Base-by-base conservation (phyloP, 2,797 vertebrate species). In the Eulemur coronatus region DNA sequence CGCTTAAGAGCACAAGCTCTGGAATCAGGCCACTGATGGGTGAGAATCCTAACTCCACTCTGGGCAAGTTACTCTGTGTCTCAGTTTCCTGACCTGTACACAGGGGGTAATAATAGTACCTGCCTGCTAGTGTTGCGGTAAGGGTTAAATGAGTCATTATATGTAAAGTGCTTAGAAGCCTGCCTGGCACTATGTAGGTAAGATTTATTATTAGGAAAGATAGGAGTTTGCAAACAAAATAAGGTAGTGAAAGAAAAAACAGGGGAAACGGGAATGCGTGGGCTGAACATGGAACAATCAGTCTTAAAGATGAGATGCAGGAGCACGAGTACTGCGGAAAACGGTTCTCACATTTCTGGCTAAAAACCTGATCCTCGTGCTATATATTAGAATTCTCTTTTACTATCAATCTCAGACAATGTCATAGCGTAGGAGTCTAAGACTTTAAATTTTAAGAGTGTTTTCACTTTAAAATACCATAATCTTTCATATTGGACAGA, bases 181-280 rank as follows among this genome's bases (percentile, higher is more conserved):
- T 10, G 10, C 61, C 48, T 26, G n/a, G 50, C 18, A 15, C 55
- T 12, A 14, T 4, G 26, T 41, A n/a, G 48, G 20, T 15, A 26
- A 13, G 59, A 78, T 69, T 79, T 76, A 57, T 14, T 67, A 57
- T 33, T 28, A 48, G 12, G 7, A 26, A 69, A 50, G 48, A n/a
- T 12, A 57, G 65, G 70, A 72, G 38, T 65, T 15, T 93, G 87
- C 43, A 63, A 84, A 88, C 72, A 81, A 70, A 94, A 72, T 17
- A 73, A 82, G 35, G 30, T 17, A 73, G n/a, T 43, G 30, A 50
- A 80, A 90, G 59, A 14, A 50, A 78, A 91, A 50, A 20, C 0
- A 17, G 15, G 15, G 46, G 75, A 81, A 46, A 90, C 15, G 26
- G 43, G 30, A 67, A 28, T 87, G 41, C 15, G 50, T 28, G 52